A percentile compares a stretch with the other conserved stretches of the same genome.
These are phyloP conservation scores for Podabrus alpinus DNA, from an alignment of 2,888 invertebrate genomes.

Conservation along the genomic window DNA sequence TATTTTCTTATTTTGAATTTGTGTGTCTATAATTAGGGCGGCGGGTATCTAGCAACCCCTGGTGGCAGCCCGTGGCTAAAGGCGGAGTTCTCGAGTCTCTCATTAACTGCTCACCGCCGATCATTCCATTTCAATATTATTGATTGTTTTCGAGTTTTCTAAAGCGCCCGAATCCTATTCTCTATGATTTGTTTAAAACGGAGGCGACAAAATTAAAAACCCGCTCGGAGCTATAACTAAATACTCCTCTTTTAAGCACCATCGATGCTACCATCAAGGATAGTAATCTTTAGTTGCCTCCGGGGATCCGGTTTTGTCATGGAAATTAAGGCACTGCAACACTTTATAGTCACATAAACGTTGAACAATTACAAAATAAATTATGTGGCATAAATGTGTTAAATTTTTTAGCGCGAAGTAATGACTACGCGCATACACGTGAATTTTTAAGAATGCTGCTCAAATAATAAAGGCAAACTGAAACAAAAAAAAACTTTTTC, in stretches of 20 bases:
- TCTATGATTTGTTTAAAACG: constrained; percentile 44
- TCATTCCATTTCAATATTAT: constrained; percentile 58
- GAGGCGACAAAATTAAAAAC: constrained; percentile 40
- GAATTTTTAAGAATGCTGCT: background rate
- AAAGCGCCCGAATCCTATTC: constrained; percentile 37
- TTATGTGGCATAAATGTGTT: background rate
- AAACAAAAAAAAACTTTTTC: background rate
- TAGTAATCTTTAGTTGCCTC: constrained; percentile 36
- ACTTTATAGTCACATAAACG: constrained; percentile 26
- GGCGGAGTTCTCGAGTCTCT: constrained; percentile 57
- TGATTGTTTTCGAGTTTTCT: constrained; percentile 60
- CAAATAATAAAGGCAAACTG: too few species aligned
- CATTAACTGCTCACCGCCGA: constrained; percentile 62
- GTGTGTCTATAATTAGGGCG: constrained; percentile 47
- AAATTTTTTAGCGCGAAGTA: background rate
- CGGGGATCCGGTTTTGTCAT: constrained; percentile 39
- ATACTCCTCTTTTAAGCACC: constrained; percentile 36
- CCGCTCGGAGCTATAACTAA: constrained; percentile 31
- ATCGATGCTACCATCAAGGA: constrained; percentile 33
- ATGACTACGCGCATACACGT: background rate
- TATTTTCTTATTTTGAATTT: constrained; percentile 50
- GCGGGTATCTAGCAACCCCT: constrained; percentile 32
- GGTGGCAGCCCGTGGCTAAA: constrained; percentile 55
- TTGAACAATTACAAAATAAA: constrained; percentile 17
- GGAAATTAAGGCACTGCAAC: constrained; percentile 32